These are phyloP conservation scores for Apodemia duryi DNA, from an alignment of 2,888 invertebrate genomes.

Conservation along the genomic window DNA sequence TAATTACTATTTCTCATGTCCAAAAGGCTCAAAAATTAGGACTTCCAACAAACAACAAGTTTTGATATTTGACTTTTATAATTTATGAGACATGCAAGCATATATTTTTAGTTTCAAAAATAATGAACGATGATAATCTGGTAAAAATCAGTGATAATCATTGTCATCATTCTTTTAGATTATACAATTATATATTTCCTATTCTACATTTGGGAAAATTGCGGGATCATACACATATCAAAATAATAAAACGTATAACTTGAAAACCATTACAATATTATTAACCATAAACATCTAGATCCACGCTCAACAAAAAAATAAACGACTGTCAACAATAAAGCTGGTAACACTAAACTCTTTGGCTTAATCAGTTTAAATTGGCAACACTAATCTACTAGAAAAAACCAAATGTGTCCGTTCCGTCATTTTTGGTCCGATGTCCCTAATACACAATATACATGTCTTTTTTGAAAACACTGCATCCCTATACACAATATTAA, in stretches of 20 bases:
- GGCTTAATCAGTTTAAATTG: slow-evolving; percentile 26
- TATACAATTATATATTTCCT: too few relatives aligned
- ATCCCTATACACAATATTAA: slow-evolving; percentile 22
- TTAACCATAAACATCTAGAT: not conserved
- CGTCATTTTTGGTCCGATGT: slow-evolving; percentile 57
- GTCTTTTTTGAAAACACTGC: slow-evolving; percentile 50
- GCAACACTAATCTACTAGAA: slow-evolving; percentile 29
- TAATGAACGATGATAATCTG: too few relatives aligned
- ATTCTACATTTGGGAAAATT: too few relatives aligned
- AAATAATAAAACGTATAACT: not conserved
- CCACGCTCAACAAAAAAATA: not conserved
- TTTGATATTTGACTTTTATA: too few relatives aligned
- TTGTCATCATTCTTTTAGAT: too few relatives aligned
- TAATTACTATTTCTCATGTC: too few relatives aligned
- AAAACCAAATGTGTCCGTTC: slow-evolving; percentile 37
- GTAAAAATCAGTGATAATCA: too few relatives aligned
- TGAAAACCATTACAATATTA: not conserved
- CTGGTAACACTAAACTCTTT: slow-evolving; percentile 21
- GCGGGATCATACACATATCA: not conserved
- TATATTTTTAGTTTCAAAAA: too few relatives aligned
- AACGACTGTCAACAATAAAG: slow-evolving; percentile 7
- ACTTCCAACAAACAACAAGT: too few relatives aligned
- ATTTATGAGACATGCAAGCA: too few relatives aligned
- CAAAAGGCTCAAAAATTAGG: too few relatives aligned
- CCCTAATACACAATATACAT: slow-evolving; percentile 54